These are phyloP conservation scores for Phrynosoma blainvillii DNA, from an alignment of 2,113 vertebrate genomes.

Conservation along the genomic window DNA sequence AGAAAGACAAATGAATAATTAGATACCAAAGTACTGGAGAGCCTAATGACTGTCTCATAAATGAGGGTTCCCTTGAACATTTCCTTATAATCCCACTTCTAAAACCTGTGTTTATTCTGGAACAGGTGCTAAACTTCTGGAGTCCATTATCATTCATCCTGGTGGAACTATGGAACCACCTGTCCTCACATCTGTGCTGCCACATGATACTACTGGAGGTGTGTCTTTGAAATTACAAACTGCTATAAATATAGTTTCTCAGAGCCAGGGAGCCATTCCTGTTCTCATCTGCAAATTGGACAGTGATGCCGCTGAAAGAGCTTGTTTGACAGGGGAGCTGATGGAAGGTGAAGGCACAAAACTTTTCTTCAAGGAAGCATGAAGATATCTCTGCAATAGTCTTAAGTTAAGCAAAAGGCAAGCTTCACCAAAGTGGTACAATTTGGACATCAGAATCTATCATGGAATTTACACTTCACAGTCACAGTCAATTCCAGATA, in stretches of 20 bases:
- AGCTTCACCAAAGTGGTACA: neutral
- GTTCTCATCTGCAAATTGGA: neutral
- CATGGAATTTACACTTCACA: neutral
- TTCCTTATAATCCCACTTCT: neutral
- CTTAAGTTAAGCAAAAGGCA: neutral
- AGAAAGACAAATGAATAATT: neutral
- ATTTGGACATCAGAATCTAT: neutral
- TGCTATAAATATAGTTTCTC: neutral
- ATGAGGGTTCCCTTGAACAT: neutral
- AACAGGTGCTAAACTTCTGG: constrained; percentile 17
- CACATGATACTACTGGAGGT: neutral
- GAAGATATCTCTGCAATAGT: neutral
- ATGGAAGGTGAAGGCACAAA: neutral
- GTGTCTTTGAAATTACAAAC: constrained; percentile 28
- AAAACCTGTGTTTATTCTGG: neutral
- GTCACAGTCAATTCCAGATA: neutral
- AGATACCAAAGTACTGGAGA: neutral
- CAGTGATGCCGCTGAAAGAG: constrained; percentile 1
- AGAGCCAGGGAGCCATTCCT: neutral
- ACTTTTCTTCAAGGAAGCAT: neutral
- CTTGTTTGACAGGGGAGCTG: constrained; percentile 1
- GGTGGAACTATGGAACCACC: constrained; percentile 15
- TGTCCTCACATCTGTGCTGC: neutral
- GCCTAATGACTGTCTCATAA: neutral
- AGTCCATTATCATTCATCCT: constrained; percentile 6